A percentile compares a stretch with the other conserved stretches of the same genome.
Evolutionary conservation across 2,888 invertebrate species (phyloP).

Genomic region (Tenthredo mesomela): DNA sequence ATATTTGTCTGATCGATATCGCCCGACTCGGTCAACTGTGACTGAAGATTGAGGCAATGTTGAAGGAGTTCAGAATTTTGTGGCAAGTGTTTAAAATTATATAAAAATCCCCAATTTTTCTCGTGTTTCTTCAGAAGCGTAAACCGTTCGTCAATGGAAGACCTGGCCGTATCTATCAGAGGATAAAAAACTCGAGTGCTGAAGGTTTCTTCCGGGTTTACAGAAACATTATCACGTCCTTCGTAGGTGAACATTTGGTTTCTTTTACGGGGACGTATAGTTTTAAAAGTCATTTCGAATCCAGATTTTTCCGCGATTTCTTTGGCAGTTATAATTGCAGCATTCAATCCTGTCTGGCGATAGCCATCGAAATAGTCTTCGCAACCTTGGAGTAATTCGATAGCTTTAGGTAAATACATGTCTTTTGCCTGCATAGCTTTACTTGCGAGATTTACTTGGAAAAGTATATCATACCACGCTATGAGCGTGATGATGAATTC

Average conservation of each 20-base stretch:
- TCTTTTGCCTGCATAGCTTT: too few relatives aligned
- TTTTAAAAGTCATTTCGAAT: constrained; percentile 11
- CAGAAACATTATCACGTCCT: not conserved
- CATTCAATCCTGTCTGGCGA: not conserved
- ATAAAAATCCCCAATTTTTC: constrained; percentile 4
- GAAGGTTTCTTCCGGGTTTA: constrained; percentile 9
- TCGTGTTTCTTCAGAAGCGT: constrained; percentile 8
- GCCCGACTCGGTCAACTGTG: too few relatives aligned
- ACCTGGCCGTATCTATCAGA: constrained; percentile 6
- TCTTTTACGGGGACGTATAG: constrained; percentile 13
- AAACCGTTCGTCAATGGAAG: constrained; percentile 8
- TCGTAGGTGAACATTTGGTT: not conserved
- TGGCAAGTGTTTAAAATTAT: not conserved
- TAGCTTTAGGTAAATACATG: too few relatives aligned
- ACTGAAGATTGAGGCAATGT: too few relatives aligned
- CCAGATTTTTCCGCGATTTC: constrained; percentile 11
- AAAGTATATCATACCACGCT: too few relatives aligned
- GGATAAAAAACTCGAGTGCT: not conserved
- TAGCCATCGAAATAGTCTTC: too few relatives aligned
- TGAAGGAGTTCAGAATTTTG: too few relatives aligned
- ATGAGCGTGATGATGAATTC: too few relatives aligned
- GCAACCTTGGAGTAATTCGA: too few relatives aligned
- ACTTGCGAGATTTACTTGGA: too few relatives aligned
- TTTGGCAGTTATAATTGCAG: not conserved
- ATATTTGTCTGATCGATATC: not conserved